Base-by-base conservation (phyloP, 2,888 invertebrate species). In the Anthophora plumipes region DNA sequence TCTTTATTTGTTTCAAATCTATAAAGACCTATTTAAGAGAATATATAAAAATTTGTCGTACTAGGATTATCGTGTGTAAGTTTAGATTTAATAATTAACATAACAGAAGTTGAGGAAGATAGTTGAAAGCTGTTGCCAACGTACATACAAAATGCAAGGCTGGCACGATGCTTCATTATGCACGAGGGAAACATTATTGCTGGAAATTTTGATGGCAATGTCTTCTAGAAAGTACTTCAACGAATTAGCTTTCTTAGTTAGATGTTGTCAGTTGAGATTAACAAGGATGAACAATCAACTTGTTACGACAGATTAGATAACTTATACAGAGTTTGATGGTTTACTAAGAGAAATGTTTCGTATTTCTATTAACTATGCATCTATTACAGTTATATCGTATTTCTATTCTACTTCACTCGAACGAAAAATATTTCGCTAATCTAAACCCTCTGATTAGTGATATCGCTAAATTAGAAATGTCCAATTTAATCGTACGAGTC, bases 81-180 rank as follows among this genome's bases (percentile, higher is more conserved):
- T 61, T 25, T 41, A 17, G 8, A 41, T 17, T 41, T 20, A 59
- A 6, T 41, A 41, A 41, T 54, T 41, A 12, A 2, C 9, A n/a
- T 25, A 14, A 25, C n/a, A 14, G n/a, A 41, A 54, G 20, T 8
- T n/a, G 54, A 37, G 20, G 2, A 64, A 64, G 37, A 64, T 37
- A 2, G 6, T 39, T 6, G 5, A 14, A 7, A 7, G 17, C 37
- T 39, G 17, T 54, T 14, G 14, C 20, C 5, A 61, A 61, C n/a
- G 55, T 25, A 14, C 17, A 31, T 57, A 17, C 14, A 20, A 14
- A 25, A 31, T 57, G 37, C 14, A 20, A 6, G 17, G 9, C 17
- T 17, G 14, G 31, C n/a, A 25, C n/a, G 12, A 43, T 66, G n/a
- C 14, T 55, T 55, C 67, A 31, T 67, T 67, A 41, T 67, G 54